Conservation (phyloP, 2,797 vertebrate species). For the Alouatta caraya region DNA sequence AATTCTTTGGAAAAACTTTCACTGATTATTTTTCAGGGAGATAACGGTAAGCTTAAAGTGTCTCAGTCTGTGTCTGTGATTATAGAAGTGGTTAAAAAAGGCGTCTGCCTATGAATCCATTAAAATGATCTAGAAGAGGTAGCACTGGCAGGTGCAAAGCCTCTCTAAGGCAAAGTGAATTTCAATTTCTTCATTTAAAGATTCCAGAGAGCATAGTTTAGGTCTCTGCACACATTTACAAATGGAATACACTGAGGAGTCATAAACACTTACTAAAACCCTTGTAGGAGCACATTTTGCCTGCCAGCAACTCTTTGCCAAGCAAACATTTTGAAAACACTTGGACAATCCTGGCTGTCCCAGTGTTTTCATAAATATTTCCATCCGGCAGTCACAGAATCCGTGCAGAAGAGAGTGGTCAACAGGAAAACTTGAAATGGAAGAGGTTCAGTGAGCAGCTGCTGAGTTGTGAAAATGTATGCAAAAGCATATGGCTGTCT, state of each 20-base stretch:
- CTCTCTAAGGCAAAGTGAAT: slow-evolving; percentile 46
- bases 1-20: neutral
- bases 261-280: slow-evolving; percentile 71
- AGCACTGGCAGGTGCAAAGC: slow-evolving; percentile 32
- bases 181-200: slow-evolving; percentile 55
- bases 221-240: slow-evolving; percentile 72
- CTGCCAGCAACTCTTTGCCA: slow-evolving; percentile 73
- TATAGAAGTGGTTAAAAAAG: neutral
- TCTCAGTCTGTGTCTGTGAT: neutral
- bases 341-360: slow-evolving; percentile 75
- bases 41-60: neutral
- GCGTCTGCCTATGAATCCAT: slow-evolving; percentile 5
- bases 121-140: slow-evolving; percentile 35
- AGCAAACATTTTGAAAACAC: slow-evolving; percentile 81
- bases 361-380: slow-evolving; percentile 78
- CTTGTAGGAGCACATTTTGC: slow-evolving; percentile 73
- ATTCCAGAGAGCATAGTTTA: slow-evolving; percentile 67
- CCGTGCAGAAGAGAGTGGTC: slow-evolving; percentile 75
- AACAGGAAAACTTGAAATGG: slow-evolving; percentile 75
- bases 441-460: slow-evolving; percentile 76
- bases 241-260: slow-evolving; percentile 61
- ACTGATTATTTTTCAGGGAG: neutral
- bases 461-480: slow-evolving; percentile 77
- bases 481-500: slow-evolving; percentile 77
- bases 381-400: slow-evolving; percentile 73